Conservation (phyloP, 2,888 invertebrate genomes). For the Watsonalla binaria region DNA sequence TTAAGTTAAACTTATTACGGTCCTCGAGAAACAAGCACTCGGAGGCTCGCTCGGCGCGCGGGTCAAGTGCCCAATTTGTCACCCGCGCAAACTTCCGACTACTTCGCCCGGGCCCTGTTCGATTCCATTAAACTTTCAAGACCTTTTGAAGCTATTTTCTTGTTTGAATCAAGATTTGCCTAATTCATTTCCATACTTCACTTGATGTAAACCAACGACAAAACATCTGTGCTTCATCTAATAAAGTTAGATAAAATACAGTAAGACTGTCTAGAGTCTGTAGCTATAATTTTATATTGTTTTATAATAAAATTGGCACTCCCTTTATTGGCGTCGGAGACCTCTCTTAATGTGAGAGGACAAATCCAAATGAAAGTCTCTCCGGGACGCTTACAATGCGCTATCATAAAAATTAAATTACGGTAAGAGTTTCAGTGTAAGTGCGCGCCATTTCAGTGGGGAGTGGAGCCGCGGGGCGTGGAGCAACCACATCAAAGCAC, state of each 20-base stretch:
- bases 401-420: constrained; percentile 78
- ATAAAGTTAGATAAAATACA: no score
- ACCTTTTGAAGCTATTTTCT: constrained; percentile 76
- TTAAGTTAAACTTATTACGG: constrained; percentile 78
- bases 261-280: background rate
- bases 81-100: constrained; percentile 75
- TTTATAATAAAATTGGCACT: background rate
- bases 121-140: constrained; percentile 79
- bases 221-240: background rate
- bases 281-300: background rate
- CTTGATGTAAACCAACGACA: constrained; percentile 20
- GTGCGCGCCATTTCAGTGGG: constrained; percentile 67
- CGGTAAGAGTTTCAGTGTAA: constrained; percentile 70
- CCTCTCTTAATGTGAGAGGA: constrained; percentile 37
- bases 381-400: constrained; percentile 67
- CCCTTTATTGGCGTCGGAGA: constrained; percentile 20
- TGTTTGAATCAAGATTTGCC: constrained; percentile 72
- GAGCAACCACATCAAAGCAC: constrained; percentile 70
- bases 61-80: constrained; percentile 79
- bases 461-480: constrained; percentile 34
- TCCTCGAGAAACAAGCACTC: constrained; percentile 72
- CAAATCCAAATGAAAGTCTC: constrained; percentile 59
- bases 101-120: constrained; percentile 65
- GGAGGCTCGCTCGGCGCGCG: constrained; percentile 64
- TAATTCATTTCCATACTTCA: constrained; percentile 59